Conservation (phyloP, 2,113 vertebrate species). For the Malurus alboscapulatus region DNA sequence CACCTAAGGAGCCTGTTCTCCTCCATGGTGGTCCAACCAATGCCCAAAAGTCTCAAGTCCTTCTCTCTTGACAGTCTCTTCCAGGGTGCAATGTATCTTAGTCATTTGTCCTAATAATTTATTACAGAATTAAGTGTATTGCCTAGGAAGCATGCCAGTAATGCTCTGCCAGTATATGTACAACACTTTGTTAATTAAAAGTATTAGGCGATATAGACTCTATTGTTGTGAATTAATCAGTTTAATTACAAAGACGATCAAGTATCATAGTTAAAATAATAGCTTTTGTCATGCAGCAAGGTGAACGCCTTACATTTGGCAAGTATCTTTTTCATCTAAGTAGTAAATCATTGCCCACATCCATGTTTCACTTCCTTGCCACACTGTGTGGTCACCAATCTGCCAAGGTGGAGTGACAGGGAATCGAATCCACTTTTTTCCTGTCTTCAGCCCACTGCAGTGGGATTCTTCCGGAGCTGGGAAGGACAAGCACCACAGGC, state of each 20-base stretch:
- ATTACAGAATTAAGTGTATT: slow-evolving; percentile 77
- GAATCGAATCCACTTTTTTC: not conserved
- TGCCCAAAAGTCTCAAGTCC: not conserved
- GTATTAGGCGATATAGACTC: slow-evolving; percentile 64
- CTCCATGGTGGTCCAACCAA: not conserved
- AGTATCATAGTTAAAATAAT: slow-evolving; percentile 52
- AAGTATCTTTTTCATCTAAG: not conserved
- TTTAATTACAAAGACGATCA: slow-evolving; percentile 67
- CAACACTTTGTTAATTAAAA: slow-evolving; percentile 76
- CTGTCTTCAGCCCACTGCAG: not conserved
- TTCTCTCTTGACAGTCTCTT: not conserved
- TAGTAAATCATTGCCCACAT: not conserved
- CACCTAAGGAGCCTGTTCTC: not conserved
- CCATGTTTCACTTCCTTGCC: rapidly evolving
- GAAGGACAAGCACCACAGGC: not conserved
- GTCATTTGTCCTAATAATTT: slow-evolving; percentile 66
- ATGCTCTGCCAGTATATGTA: slow-evolving; percentile 44
- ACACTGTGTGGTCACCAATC: not conserved
- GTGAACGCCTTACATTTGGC: not conserved
- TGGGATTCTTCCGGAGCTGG: not conserved
- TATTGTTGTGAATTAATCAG: slow-evolving; percentile 73
- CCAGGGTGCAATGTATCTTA: slow-evolving; percentile 28
- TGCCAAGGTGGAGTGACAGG: not conserved
- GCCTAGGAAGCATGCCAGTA: slow-evolving; percentile 61
- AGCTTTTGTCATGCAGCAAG: slow-evolving; percentile 23